phyloP scores from a whole-genome alignment of 2,888 invertebrate genomes.

The Halictus ligatus region DNA sequence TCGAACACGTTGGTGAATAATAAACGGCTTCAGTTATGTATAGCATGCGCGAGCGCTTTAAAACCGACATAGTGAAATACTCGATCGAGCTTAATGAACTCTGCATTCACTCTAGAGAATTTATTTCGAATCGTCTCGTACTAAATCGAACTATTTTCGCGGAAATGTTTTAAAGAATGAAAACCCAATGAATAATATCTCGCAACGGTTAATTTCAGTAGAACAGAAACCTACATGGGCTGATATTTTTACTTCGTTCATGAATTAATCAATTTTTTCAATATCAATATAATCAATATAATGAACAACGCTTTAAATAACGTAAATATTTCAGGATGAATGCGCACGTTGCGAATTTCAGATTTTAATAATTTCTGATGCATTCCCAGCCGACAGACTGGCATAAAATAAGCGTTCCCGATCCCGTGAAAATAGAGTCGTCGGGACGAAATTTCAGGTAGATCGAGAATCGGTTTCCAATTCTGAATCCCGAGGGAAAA shows the following conservation, averaged over 20 bases:
- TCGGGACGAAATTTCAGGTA: neutral
- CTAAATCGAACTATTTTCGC: neutral
- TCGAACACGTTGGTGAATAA: neutral
- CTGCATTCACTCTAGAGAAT: neutral
- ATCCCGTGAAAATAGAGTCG: neutral
- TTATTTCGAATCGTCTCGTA: neutral
- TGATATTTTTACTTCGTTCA: neutral
- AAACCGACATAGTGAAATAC: neutral
- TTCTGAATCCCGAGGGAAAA: neutral
- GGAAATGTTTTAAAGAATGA: neutral
- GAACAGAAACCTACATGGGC: neutral
- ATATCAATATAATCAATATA: too few species aligned
- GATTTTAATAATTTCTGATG: neutral
- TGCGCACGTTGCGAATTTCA: neutral
- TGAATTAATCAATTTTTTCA: too few species aligned
- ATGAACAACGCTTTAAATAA: too few species aligned
- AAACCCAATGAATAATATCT: neutral
- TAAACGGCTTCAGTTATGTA: neutral
- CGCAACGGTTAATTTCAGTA: neutral
- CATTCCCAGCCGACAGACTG: neutral
- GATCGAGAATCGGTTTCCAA: neutral
- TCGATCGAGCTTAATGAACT: neutral
- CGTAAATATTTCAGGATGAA: too few species aligned
- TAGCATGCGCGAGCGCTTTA: neutral
- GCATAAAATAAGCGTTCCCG: neutral